These are phyloP conservation scores for Hydrolagus affinis DNA, from an alignment of 2,113 vertebrate species.

Conservation along the genomic window DNA sequence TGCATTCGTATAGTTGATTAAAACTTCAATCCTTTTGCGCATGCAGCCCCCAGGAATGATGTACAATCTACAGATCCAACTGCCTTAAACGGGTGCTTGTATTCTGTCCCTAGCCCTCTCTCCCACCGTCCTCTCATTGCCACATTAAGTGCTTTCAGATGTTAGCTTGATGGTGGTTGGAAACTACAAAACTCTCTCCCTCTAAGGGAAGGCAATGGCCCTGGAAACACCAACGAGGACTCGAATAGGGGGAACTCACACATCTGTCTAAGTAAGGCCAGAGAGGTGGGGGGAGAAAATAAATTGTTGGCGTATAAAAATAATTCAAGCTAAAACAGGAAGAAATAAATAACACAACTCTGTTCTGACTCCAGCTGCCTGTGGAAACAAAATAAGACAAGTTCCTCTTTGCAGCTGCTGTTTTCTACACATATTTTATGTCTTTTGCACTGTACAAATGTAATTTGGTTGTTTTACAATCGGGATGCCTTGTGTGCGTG, in stretches of 20 bases:
- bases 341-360: conserved; percentile 20
- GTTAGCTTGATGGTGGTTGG: not conserved
- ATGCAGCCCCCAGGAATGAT: too few species aligned
- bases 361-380: not conserved
- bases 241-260: not conserved
- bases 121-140: not conserved
- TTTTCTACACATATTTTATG: too few species aligned
- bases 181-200: not conserved
- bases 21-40: too few species aligned
- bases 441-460: too few species aligned
- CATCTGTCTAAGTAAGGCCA: not conserved
- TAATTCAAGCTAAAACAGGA: not conserved
- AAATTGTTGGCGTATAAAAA: not conserved
- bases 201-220: too few species aligned
- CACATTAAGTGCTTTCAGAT: conserved; percentile 25
- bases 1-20: too few species aligned
- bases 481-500: too few species aligned
- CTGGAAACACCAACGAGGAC: not conserved
- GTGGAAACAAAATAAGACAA: not conserved
- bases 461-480: too few species aligned
- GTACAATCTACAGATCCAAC: not conserved
- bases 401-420: not conserved
- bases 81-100: not conserved
- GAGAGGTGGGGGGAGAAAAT: too few species aligned
- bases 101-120: not conserved